A percentile compares a stretch with the other conserved stretches of the same genome.
These are phyloP conservation scores for Chiroxiphia lanceolata DNA, from an alignment of 2,797 vertebrate genomes.

Conservation along the genomic window DNA sequence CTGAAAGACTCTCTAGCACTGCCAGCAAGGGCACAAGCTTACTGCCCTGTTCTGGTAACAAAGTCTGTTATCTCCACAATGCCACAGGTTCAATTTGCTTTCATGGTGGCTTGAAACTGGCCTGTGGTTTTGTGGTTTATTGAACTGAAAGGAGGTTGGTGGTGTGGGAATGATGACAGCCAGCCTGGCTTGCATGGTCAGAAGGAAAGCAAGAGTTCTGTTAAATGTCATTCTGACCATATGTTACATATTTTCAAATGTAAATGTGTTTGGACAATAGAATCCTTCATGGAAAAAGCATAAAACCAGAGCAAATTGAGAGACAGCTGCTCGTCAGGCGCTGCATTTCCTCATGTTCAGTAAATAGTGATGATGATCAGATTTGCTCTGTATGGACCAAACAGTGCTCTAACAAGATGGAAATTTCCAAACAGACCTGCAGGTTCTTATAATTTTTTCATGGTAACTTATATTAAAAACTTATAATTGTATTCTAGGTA, in stretches of 20 bases:
- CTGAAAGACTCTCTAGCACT: neutral
- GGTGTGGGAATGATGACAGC: neutral
- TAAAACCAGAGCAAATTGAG: neutral
- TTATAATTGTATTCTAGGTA: neutral
- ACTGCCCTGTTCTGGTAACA: neutral
- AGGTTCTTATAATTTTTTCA: neutral
- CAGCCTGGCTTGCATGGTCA: neutral
- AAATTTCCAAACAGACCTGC: neutral
- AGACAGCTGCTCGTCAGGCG: neutral
- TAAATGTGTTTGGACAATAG: neutral
- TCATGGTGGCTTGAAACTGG: neutral
- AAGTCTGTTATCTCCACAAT: neutral
- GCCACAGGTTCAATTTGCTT: neutral
- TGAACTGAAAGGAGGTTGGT: neutral
- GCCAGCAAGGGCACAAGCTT: neutral
- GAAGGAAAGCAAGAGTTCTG: neutral
- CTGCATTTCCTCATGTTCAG: neutral
- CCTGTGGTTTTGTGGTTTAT: neutral
- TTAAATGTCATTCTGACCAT: neutral
- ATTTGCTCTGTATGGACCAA: neutral
- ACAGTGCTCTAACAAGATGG: neutral
- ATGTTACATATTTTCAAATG: neutral
- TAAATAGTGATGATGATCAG: neutral
- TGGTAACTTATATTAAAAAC: neutral
- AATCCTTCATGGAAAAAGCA: neutral